Conservation (phyloP, 2,888 invertebrate species). For the Seira musarum region DNA sequence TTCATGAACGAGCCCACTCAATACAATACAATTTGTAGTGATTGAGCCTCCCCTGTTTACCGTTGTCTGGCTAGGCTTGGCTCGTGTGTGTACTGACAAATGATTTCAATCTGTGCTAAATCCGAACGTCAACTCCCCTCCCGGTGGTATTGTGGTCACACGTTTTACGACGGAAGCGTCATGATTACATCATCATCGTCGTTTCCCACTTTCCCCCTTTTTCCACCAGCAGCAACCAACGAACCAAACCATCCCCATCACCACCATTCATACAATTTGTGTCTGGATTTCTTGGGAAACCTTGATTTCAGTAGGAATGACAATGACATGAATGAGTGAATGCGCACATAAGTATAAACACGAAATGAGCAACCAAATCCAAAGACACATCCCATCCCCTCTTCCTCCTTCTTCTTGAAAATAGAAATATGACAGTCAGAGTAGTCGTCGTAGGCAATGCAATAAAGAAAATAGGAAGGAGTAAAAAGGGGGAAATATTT, state of each 20-base stretch:
- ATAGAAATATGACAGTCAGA: not conserved
- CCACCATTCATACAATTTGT: not conserved
- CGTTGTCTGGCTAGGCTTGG: too few relatives aligned
- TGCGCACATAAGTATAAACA: not conserved
- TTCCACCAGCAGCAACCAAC: not conserved
- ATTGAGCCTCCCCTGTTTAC: too few relatives aligned
- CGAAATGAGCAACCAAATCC: not conserved
- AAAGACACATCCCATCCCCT: too few relatives aligned
- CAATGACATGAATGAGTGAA: too few relatives aligned
- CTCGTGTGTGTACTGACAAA: not conserved
- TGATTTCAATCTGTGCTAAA: not conserved
- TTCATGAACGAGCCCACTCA: too few relatives aligned
- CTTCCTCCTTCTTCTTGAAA: too few relatives aligned
- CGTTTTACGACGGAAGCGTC: conserved; percentile 13
- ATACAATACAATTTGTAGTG: too few relatives aligned
- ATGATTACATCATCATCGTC: conserved; percentile 5
- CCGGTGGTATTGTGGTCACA: conserved; percentile 3
- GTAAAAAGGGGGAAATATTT: not conserved
- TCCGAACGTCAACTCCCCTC: not conserved
- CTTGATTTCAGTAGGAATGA: not conserved
- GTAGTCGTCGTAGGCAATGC: not conserved
- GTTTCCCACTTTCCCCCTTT: conserved; percentile 1
- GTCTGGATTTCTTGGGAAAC: not conserved
- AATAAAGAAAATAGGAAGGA: conserved; percentile 3
- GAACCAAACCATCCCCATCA: too few relatives aligned